These are phyloP conservation scores for Candoia aspera DNA, from an alignment of 2,113 vertebrate genomes.

Conservation along the genomic window DNA sequence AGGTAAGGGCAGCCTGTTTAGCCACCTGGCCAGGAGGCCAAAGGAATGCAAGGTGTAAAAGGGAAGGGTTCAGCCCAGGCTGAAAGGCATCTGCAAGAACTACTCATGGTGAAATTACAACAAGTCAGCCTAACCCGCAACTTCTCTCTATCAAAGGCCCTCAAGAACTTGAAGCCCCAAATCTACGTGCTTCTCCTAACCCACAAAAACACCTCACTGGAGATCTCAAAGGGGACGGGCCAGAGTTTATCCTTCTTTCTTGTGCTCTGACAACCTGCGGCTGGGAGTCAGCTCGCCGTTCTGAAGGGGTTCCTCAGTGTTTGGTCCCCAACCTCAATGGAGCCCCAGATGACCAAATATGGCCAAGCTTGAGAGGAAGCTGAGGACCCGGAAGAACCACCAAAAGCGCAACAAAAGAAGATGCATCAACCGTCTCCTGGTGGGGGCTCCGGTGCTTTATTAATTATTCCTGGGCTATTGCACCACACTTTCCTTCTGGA, in stretches of 20 bases:
- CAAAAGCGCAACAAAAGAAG: not conserved
- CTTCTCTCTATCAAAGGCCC: not conserved
- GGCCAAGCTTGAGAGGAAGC: not conserved
- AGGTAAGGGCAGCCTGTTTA: not conserved
- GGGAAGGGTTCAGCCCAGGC: not conserved
- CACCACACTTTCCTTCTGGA: conserved; percentile 50
- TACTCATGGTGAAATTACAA: not conserved
- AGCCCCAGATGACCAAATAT: not conserved
- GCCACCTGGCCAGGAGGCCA: too few relatives aligned
- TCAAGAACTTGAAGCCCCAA: not conserved
- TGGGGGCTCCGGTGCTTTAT: conserved; percentile 6
- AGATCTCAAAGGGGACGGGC: not conserved
- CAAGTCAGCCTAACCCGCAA: not conserved
- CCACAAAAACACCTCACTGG: not conserved
- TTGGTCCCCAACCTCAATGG: not conserved
- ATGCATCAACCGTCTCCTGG: not conserved
- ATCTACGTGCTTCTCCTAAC: not conserved
- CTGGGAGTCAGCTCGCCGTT: not conserved
- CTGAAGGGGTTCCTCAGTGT: not conserved
- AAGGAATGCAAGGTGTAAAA: not conserved
- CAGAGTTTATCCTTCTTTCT: not conserved
- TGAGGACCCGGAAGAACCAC: rapidly evolving
- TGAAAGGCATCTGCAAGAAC: not conserved
- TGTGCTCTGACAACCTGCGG: not conserved
- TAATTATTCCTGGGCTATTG: conserved; percentile 48